phyloP scores from a whole-genome alignment of 2,113 vertebrate genomes.

The Rousettus leschenaultii region DNA sequence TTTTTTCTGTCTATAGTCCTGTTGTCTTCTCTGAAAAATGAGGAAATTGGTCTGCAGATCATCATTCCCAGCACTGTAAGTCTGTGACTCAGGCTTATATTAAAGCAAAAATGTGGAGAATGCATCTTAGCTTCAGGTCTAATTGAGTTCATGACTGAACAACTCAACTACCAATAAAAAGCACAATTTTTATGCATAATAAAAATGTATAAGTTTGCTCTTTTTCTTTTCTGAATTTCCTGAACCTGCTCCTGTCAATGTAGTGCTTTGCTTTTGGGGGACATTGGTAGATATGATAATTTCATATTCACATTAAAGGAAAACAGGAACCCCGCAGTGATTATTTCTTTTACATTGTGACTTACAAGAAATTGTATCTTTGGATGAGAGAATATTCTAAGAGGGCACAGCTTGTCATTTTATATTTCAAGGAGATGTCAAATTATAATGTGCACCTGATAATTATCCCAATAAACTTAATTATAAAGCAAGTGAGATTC shows the following conservation, averaged over 20 bases:
- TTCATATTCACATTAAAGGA: neutral
- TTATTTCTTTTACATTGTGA: constrained; percentile 19
- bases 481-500: constrained; percentile 24
- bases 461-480: too few species aligned
- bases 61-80: neutral
- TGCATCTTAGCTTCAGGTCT: constrained; percentile 12
- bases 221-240: neutral
- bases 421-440: neutral
- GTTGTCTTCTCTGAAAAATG: neutral
- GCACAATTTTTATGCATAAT: neutral
- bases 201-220: neutral
- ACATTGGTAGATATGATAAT: neutral
- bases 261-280: neutral
- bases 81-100: neutral
- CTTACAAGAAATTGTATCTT: constrained; percentile 23
- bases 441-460: too few species aligned
- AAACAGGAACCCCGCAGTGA: neutral
- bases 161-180: constrained; percentile 5
- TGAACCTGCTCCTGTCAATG: neutral
- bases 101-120: constrained; percentile 41
- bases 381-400: neutral
- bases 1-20: neutral
- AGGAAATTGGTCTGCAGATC: neutral
- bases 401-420: neutral
- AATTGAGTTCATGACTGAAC: neutral